These are phyloP conservation scores for Aphidius ervi DNA, from an alignment of 1,140 invertebrate species.

Conservation along the genomic window DNA sequence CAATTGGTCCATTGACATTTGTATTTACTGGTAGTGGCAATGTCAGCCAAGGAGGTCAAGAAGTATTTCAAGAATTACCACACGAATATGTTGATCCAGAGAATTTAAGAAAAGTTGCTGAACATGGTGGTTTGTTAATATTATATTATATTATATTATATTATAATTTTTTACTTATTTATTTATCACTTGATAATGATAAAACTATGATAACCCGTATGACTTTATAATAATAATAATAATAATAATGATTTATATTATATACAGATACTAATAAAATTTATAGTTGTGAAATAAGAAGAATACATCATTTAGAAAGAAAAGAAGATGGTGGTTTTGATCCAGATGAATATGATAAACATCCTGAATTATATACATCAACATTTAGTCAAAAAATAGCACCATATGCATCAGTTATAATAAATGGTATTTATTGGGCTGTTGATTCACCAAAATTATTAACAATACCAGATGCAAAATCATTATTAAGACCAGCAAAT, in stretches of 20 bases:
- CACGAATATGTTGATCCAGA: slow-evolving; percentile 96
- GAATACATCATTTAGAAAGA: slow-evolving; percentile 87
- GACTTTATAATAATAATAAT: neutral
- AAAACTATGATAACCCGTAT: neutral
- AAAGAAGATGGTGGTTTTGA: slow-evolving; percentile 91
- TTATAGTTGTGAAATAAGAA: slow-evolving; percentile 90
- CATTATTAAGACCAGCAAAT: slow-evolving; percentile 78
- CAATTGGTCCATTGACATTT: slow-evolving; percentile 95
- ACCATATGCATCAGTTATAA: slow-evolving; percentile 92
- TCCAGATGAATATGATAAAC: slow-evolving; percentile 84
- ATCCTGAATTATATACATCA: slow-evolving; percentile 92
- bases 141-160: too few relatives aligned
- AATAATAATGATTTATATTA: slow-evolving; percentile 4
- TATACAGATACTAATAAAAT: slow-evolving; percentile 81
- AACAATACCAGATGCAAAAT: slow-evolving; percentile 97
- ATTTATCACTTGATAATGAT: neutral
- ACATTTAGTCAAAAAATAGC: slow-evolving; percentile 97
- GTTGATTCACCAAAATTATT: slow-evolving; percentile 92
- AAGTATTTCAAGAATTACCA: slow-evolving; percentile 95
- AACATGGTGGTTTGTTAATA: slow-evolving; percentile 82
- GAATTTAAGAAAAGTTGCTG: slow-evolving; percentile 90
- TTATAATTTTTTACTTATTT: too few relatives aligned
- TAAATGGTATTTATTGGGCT: slow-evolving; percentile 99
- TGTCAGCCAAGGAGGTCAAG: slow-evolving; percentile 88
- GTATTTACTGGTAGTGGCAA: slow-evolving; percentile 94